Percentiles rank a stretch among this genome's conserved stretches.
Evolutionary conservation across 2,888 invertebrate genomes (phyloP).

Genomic region (Toxonevra muliebris): DNA sequence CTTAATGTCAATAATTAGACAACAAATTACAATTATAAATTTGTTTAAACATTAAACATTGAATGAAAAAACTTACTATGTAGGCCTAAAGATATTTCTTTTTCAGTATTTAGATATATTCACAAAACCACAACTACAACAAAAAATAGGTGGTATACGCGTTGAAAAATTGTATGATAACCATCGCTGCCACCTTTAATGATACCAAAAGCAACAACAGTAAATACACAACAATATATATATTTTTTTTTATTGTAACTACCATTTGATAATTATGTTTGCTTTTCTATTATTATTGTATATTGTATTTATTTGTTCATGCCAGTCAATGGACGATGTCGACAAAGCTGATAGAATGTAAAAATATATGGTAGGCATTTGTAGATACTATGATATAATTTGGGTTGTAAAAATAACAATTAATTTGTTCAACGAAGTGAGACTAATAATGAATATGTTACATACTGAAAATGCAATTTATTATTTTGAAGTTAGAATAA

Average conservation of each 20-base stretch:
- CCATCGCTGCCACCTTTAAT: slow-evolving; percentile 39
- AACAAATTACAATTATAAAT: no score
- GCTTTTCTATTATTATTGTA: slow-evolving; percentile 3
- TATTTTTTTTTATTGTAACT: not conserved
- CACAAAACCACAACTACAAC: no score
- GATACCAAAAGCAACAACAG: slow-evolving; percentile 13
- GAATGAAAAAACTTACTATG: no score
- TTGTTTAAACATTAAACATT: no score
- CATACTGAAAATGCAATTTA: no score
- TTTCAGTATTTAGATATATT: no score
- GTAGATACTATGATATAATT: no score
- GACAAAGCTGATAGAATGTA: slow-evolving; percentile 29
- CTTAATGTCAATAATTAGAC: no score
- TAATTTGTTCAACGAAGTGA: slow-evolving; percentile 53
- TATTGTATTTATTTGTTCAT: not conserved
- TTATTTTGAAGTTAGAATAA: no score
- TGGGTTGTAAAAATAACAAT: slow-evolving; percentile 38
- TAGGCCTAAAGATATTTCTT: no score
- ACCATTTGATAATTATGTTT: not conserved
- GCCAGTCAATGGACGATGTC: slow-evolving; percentile 7
- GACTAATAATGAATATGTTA: slow-evolving; percentile 49
- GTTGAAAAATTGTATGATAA: slow-evolving; percentile 8
- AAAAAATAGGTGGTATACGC: not conserved
- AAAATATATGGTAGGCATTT: slow-evolving; percentile 24
- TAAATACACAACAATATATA: slow-evolving; percentile 6